A percentile compares a stretch with the other conserved stretches of the same genome.
phyloP scores from a whole-genome alignment of 2,888 invertebrate species.

The Zele albiditarsus region DNA sequence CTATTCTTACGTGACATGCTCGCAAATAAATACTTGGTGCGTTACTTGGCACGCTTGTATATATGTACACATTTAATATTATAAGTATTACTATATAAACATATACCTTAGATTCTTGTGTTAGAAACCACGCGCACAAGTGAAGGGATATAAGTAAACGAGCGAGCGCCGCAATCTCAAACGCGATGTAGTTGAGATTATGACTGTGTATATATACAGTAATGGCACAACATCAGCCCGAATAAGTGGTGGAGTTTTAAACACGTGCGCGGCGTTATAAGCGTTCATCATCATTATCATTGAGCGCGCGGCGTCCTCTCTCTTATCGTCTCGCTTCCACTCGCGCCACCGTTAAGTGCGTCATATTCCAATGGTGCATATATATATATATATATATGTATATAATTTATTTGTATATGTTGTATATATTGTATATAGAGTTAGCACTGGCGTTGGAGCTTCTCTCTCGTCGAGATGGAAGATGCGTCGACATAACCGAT shows the following conservation, averaged over 20 bases:
- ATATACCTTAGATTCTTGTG: neutral
- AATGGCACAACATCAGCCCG: constrained; percentile 55
- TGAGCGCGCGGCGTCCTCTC: constrained; percentile 28
- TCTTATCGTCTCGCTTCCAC: constrained; percentile 20
- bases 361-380: constrained; percentile 20
- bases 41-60: neutral
- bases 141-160: constrained; percentile 47
- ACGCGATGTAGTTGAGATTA: constrained; percentile 34
- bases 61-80: constrained; percentile 37
- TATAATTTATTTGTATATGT: constrained; percentile 12
- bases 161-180: constrained; percentile 41
- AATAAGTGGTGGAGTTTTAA: constrained; percentile 70
- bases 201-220: constrained; percentile 20
- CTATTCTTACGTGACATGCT: constrained; percentile 48
- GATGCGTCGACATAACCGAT: constrained; percentile 72
- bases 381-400: constrained; percentile 4
- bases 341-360: constrained; percentile 50
- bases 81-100: constrained; percentile 6
- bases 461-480: constrained; percentile 65
- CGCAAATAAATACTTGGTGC: constrained; percentile 1
- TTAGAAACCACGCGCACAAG: constrained; percentile 28
- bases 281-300: constrained; percentile 48
- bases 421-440: constrained; percentile 26
- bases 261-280: constrained; percentile 63
- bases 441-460: constrained; percentile 43